A percentile compares a stretch with the other conserved stretches of the same genome.
phyloP scores from a whole-genome alignment of 2,888 invertebrate species.

The Morpho achilles region DNA sequence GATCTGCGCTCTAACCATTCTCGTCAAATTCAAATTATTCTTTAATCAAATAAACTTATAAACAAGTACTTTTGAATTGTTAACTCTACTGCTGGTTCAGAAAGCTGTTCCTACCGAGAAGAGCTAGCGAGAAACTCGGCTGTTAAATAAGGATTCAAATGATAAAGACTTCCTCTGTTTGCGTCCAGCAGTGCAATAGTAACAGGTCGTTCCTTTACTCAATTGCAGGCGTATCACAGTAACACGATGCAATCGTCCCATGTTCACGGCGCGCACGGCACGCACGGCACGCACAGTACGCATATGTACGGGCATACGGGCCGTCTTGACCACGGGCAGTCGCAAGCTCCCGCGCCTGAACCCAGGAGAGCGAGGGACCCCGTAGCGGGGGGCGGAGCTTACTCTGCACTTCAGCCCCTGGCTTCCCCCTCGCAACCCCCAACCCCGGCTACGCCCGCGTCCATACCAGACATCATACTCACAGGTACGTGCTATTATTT shows the following conservation, averaged over 20 bases:
- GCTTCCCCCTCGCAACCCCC: constrained; percentile 45
- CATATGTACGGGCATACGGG: constrained; percentile 30
- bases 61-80: too few species aligned
- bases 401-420: constrained; percentile 66
- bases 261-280: constrained; percentile 18
- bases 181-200: too few species aligned
- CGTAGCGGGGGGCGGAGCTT: constrained; percentile 79
- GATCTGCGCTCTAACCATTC: too few species aligned
- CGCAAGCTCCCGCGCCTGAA: constrained; percentile 27
- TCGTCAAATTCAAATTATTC: too few species aligned
- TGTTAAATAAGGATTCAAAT: too few species aligned
- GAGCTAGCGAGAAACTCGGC: too few species aligned
- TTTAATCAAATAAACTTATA: too few species aligned
- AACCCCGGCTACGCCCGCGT: constrained; percentile 85
- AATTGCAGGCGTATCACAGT: constrained; percentile 3
- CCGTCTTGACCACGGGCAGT: constrained; percentile 31
- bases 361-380: constrained; percentile 51
- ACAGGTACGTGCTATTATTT: constrained; percentile 77
- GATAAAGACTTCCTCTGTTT: too few species aligned
- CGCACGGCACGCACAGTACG: constrained; percentile 1
- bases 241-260: constrained; percentile 26
- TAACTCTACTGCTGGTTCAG: too few species aligned
- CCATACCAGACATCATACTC: constrained; percentile 90
- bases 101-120: too few species aligned
- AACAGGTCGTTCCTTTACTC: too few species aligned